phyloP scores from a whole-genome alignment of 2,888 invertebrate species.

The Chromoteleia sp. region DNA sequence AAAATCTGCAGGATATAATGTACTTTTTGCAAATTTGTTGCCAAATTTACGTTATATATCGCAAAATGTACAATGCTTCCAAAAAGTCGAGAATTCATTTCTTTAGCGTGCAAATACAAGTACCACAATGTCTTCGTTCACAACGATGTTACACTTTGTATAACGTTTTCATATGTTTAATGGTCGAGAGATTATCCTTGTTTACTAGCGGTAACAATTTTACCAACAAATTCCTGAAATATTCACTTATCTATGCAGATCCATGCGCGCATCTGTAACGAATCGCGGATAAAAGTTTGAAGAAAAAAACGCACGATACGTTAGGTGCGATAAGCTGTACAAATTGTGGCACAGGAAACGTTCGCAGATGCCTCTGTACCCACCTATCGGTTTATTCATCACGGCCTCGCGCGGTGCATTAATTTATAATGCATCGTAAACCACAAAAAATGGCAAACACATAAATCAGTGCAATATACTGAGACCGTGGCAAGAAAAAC shows the following conservation, averaged over 20 bases:
- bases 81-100: too few relatives aligned
- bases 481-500: slow-evolving; percentile 31
- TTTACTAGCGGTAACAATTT: slow-evolving; percentile 8
- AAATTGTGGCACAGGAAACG: slow-evolving; percentile 54
- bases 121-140: background rate
- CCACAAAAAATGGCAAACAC: slow-evolving; percentile 55
- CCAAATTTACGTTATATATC: too few relatives aligned
- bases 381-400: slow-evolving; percentile 59
- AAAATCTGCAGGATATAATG: too few relatives aligned
- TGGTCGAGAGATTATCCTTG: background rate
- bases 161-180: slow-evolving; percentile 20
- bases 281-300: slow-evolving; percentile 44
- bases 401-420: slow-evolving; percentile 46
- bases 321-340: slow-evolving; percentile 61
- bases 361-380: slow-evolving; percentile 43
- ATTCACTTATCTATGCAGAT: slow-evolving; percentile 51
- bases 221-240: slow-evolving; percentile 27
- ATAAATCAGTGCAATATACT: slow-evolving; percentile 50
- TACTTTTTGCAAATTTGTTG: too few relatives aligned
- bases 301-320: slow-evolving; percentile 37
- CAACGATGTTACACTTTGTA: background rate
- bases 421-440: slow-evolving; percentile 64
- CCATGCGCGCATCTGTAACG: slow-evolving; percentile 33
- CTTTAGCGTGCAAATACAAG: too few relatives aligned
- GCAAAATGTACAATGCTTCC: too few relatives aligned